phyloP scores from a whole-genome alignment of 2,797 vertebrate genomes.

The Arrhamphus sclerolepis region DNA sequence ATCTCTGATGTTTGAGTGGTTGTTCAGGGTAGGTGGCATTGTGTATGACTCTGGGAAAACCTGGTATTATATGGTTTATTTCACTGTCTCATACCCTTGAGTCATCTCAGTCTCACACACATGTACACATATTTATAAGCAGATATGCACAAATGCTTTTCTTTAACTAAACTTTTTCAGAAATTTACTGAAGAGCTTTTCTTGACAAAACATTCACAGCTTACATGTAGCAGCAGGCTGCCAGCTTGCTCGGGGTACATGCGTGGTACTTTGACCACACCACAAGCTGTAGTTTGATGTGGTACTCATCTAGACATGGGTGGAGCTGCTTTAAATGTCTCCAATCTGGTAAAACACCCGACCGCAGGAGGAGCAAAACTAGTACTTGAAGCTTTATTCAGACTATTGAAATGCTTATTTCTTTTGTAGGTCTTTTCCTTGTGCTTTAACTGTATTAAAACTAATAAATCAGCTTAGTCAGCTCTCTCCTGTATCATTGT shows the following conservation, averaged over 20 bases:
- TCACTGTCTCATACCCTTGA: constrained; percentile 32
- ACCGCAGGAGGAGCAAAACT: constrained; percentile 51
- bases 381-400: constrained; percentile 23
- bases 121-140: background rate
- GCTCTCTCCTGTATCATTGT: background rate
- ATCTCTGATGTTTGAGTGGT: constrained; percentile 60
- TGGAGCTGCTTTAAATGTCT: constrained; percentile 65
- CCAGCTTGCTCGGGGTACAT: constrained; percentile 52
- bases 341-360: constrained; percentile 61
- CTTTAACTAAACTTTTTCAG: constrained; percentile 31
- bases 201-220: constrained; percentile 8
- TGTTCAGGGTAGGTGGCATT: constrained; percentile 62
- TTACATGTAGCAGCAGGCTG: constrained; percentile 42
- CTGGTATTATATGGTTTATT: constrained; percentile 49
- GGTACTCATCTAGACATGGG: constrained; percentile 68
- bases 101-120: constrained; percentile 7
- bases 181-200: constrained; percentile 27
- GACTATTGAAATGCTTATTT: constrained; percentile 25
- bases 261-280: constrained; percentile 64
- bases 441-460: background rate
- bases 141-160: constrained; percentile 15
- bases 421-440: background rate
- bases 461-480: background rate
- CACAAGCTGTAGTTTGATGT: constrained; percentile 70
- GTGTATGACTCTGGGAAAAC: constrained; percentile 52